Evolutionary conservation across 2,888 invertebrate genomes (phyloP), one percentile per base, ranked within the genome.

Genomic region (Oligia strigilis): DNA sequence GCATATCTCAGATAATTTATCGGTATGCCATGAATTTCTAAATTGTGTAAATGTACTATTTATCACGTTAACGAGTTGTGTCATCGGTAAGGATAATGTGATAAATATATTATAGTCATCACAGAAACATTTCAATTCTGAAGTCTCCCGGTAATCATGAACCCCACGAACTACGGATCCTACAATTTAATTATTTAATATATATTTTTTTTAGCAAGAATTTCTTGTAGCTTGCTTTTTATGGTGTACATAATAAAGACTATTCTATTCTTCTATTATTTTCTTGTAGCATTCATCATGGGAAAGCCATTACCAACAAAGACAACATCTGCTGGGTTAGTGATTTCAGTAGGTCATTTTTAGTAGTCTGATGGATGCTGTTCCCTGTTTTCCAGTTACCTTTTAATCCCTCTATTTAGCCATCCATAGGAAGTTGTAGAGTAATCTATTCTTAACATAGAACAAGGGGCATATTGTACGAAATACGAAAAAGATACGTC

Each of bases 1-100:
- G 72, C 72, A 75, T 86, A 83, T 80, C 86, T 65, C 55, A 75
- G 78, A 88, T 86, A 82, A 85, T 86, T 72, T 86, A 86, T 88
- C 72, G 72, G 74, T 58, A 75, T 80, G 78, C 86, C 86, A 82
- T 74, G 67, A 85, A 81, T 80, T 85, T 75, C 77, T 78, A 73
- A 75, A 82, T 75, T 46, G 74, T 80, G 66, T 85, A 64, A 75
- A 67, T 78, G 40, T 81, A 75, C 60, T 69, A 75, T 74, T 72
- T 86, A 85, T 79, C 82, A 73, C 86, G 6, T 62, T 79, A 88
- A 77, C 55, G 65, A 87, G 29, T 72, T 76, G 4, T 49, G 67
- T 65, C 88, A 88, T 77, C 77, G 72, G 66, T 64, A 77, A 62
- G 64, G 55, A 70, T 64, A 72, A 67, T 72, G 4, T 85, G 81